Conservation (phyloP, 2,113 vertebrate species). For the Percopsis transmontana region DNA sequence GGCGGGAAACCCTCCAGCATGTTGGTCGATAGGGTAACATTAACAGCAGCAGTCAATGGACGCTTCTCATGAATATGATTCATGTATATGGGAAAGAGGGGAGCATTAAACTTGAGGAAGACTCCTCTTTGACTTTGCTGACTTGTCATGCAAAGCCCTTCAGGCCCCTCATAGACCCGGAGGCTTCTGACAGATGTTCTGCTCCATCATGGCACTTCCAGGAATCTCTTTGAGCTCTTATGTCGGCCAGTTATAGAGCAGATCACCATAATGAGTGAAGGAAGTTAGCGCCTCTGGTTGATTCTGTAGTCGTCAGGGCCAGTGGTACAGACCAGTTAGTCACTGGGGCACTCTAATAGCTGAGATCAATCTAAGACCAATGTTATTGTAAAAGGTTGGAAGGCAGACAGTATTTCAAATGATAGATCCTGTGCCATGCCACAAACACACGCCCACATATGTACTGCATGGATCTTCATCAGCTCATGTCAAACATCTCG, state of each 20-base stretch:
- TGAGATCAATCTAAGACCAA: no score
- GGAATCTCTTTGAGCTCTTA: conserved; percentile 66
- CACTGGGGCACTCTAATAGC: no score
- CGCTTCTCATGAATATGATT: no score
- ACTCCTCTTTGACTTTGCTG: conserved; percentile 52
- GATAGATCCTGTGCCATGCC: not conserved
- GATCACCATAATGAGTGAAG: not conserved
- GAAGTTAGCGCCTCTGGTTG: not conserved
- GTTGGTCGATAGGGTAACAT: conserved; percentile 55
- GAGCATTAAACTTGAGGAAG: conserved; percentile 17
- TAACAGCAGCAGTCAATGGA: conserved; percentile 32
- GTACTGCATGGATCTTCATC: conserved; percentile 5
- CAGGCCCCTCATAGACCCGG: conserved; percentile 38
- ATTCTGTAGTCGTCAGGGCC: not conserved
- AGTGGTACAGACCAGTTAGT: not conserved
- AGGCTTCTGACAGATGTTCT: conserved; percentile 67
- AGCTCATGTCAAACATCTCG: conserved; percentile 31
- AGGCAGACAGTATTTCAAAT: no score
- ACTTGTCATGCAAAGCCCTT: conserved; percentile 48
- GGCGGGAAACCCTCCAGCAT: conserved; percentile 46
- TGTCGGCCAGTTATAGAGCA: not conserved
- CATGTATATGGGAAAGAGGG: not conserved
- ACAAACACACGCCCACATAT: not conserved
- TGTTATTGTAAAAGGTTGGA: no score
- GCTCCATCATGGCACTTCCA: conserved; percentile 49